Evolutionary conservation across 2,113 vertebrate genomes (phyloP), one percentile per base, ranked within the genome.

Genomic region (Thunnus thynnus): DNA sequence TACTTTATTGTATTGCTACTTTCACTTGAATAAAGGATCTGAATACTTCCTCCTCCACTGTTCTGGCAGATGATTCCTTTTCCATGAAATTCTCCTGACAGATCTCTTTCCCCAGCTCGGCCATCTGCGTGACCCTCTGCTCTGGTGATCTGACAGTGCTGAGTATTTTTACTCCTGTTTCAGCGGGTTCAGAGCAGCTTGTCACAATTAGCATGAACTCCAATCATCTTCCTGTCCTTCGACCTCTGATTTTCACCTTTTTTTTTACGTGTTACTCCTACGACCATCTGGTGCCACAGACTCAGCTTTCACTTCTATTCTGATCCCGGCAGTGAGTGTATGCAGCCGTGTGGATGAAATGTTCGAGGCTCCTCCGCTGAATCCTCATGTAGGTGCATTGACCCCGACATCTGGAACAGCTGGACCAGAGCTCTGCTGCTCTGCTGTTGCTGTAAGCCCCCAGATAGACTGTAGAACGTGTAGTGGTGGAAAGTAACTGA

Each of bases 341-440:
- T 13, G 17, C 13, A 52, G 6, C 8, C 36, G 6, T 11, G 47
- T 13, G 18, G 47, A 64, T 25, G 18, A 68, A 17, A 50, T 16
- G 16, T 47, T 41, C 32, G 32, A 36, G 32, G 7, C 32, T 36
- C 8, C 36, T 41, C 36, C 36, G 8, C 36, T 41, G 13, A 27
- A 16, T 22, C 22, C 25, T 63, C 3, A 48, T 32, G 52, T 3
- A 60, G 57, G 22, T 48, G 50, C 61, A 41, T 51, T 55, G 41
- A 58, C 58, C 51, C 16, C 1, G 64, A 78, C 71, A 63, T 32
- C 66, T 79, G 76, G 54, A 67, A 0, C 65, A 76, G 63, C 55
- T 80, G 54, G 62, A 67, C 18, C 0, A 2, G 61, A 72, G 52
- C 67, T 56, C 13, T 30, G 27, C 27, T 30, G 36, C 32, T 25